phyloP scores from a whole-genome alignment of 2,113 vertebrate species.

The Bubo scandiacus region DNA sequence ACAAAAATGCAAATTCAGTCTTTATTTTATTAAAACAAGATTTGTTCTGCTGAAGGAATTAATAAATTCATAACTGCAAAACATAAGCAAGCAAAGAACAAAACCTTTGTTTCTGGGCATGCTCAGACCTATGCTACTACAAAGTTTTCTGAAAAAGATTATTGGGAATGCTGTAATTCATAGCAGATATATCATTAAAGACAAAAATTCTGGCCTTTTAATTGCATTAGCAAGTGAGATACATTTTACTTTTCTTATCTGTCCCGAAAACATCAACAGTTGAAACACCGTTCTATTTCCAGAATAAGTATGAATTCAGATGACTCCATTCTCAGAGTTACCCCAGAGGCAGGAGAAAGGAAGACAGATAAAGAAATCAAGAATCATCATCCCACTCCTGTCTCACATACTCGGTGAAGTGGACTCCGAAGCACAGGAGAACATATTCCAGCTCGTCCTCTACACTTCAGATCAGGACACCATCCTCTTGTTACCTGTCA shows the following conservation, averaged over 20 bases:
- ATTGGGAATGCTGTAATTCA: not conserved
- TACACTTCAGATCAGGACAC: not conserved
- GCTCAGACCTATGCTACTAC: not conserved
- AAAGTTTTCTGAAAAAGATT: not conserved
- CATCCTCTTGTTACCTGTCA: not conserved
- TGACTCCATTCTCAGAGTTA: not conserved
- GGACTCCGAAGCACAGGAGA: not conserved
- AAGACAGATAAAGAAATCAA: not conserved
- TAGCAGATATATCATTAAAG: not conserved
- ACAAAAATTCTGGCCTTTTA: not conserved
- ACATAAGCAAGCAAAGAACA: constrained; percentile 9
- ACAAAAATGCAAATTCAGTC: not conserved
- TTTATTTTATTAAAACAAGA: constrained; percentile 56
- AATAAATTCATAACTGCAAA: not conserved
- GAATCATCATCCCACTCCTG: not conserved
- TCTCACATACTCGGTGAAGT: not conserved
- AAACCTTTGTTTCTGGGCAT: constrained; percentile 31
- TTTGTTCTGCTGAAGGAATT: constrained; percentile 26
- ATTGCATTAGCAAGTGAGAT: not conserved
- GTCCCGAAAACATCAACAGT: not conserved
- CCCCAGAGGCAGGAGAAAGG: not conserved
- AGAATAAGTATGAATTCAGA: not conserved
- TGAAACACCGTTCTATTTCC: not conserved
- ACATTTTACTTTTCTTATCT: not conserved
- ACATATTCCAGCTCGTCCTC: not conserved